Percentiles rank a stretch among this genome's conserved stretches.
These are phyloP conservation scores for Mormyrus lacerda DNA, from an alignment of 2,113 vertebrate species.

Conservation along the genomic window DNA sequence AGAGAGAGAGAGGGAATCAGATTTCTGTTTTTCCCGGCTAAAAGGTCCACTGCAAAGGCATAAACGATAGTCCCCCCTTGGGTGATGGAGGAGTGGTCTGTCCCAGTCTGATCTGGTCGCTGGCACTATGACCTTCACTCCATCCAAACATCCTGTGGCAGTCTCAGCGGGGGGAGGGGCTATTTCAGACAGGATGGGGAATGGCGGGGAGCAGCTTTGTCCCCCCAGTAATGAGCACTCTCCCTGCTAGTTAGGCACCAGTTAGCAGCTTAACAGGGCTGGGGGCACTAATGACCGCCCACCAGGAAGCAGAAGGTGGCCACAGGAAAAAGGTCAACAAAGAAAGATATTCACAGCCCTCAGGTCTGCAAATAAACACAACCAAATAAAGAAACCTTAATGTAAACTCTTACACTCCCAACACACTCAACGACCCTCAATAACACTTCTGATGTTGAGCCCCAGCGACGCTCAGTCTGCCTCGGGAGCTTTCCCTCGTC, in stretches of 20 bases:
- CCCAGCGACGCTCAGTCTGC: neutral
- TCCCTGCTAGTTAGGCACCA: neutral
- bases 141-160: slow-evolving; percentile 24
- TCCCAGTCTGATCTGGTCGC: slow-evolving; percentile 8
- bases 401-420: neutral
- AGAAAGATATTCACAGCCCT: neutral
- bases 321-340: neutral
- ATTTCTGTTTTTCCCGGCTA: neutral
- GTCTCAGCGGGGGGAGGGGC: neutral
- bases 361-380: neutral
- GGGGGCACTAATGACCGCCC: neutral
- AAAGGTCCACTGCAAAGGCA: neutral
- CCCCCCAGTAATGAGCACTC: neutral
- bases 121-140: slow-evolving; percentile 2
- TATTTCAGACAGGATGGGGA: neutral
- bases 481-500: neutral
- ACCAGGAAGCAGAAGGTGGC: neutral
- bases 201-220: neutral
- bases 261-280: neutral
- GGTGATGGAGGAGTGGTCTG: neutral
- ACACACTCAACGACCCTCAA: neutral
- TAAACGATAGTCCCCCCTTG: neutral
- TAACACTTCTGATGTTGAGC: neutral
- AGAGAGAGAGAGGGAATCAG: neutral
- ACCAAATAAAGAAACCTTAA: neutral